Conservation (phyloP, 53 echinoderm and acorn worm genomes). For the Apostichopus leukothele region DNA sequence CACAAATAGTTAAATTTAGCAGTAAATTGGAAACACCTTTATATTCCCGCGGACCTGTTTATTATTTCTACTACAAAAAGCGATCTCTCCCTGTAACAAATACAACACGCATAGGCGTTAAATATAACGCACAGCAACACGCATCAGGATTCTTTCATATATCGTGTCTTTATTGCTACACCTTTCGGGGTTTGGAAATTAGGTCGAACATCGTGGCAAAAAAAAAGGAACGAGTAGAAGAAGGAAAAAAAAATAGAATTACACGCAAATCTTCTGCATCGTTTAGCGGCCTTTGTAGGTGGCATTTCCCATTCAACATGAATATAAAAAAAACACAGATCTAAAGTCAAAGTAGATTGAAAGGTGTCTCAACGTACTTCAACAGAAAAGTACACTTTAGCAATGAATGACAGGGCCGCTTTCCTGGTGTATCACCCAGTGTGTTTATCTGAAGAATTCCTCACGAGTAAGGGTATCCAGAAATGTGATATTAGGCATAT, state of each 20-base stretch:
- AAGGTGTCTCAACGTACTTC: slow-evolving; percentile 1
- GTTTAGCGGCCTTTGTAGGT: not conserved
- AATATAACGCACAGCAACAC: slow-evolving; percentile 5
- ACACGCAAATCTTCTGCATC: not conserved
- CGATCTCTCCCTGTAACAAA: slow-evolving; percentile 3
- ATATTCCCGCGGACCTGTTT: slow-evolving; percentile 37
- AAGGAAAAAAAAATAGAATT: too few relatives aligned
- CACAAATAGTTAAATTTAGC: slow-evolving; percentile 11
- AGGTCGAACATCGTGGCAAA: slow-evolving; percentile 26
- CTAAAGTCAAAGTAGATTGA: not conserved
- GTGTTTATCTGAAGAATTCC: too few relatives aligned
- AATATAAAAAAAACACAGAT: not conserved
- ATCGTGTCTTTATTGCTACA: not conserved
- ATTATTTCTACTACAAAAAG: slow-evolving; percentile 4
- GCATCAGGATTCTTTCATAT: slow-evolving; percentile 1
- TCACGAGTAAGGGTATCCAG: too few relatives aligned
- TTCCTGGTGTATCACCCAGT: too few relatives aligned
- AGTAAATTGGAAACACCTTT: slow-evolving; percentile 15
- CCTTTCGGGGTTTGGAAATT: slow-evolving; percentile 32
- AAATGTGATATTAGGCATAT: too few relatives aligned
- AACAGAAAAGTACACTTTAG: too few relatives aligned
- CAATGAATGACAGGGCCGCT: too few relatives aligned
- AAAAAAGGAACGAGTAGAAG: not conserved
- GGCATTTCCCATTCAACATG: not conserved
- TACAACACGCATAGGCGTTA: slow-evolving; percentile 19